These are phyloP conservation scores for Ellobius talpinus DNA, from an alignment of 2,113 vertebrate genomes.

Conservation along the genomic window DNA sequence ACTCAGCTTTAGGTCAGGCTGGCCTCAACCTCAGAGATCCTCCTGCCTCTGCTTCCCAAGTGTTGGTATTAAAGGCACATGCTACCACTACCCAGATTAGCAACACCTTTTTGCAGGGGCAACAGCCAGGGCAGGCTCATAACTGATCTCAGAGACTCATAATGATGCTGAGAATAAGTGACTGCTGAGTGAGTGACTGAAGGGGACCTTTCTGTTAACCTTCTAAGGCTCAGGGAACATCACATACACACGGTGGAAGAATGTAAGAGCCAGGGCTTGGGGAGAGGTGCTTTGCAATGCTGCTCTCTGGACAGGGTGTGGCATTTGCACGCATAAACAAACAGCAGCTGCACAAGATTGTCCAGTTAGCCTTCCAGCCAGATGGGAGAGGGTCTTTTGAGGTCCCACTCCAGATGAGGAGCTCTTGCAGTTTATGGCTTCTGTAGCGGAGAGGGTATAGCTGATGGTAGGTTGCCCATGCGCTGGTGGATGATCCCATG, in stretches of 20 bases:
- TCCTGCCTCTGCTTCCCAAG: background rate
- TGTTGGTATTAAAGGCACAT: background rate
- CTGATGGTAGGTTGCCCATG: background rate
- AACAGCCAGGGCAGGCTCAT: background rate
- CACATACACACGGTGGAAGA: background rate
- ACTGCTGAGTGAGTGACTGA: too few relatives aligned
- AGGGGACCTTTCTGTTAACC: background rate
- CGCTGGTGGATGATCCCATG: background rate
- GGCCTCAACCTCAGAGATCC: background rate
- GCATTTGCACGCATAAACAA: background rate
- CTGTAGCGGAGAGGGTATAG: background rate
- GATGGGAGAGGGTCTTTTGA: background rate
- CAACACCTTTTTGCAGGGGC: background rate
- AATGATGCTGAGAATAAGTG: background rate
- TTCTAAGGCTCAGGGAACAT: background rate
- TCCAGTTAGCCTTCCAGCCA: too few relatives aligned
- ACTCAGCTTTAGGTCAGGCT: background rate
- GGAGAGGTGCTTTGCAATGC: too few relatives aligned
- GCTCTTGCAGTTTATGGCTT: background rate
- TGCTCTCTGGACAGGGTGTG: background rate
- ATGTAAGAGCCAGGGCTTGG: background rate
- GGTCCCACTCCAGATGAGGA: background rate
- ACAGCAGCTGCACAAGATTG: too few relatives aligned
- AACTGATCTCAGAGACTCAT: background rate
- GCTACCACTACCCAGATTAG: background rate